Base-by-base conservation (phyloP, 2,797 vertebrate species). In the Onychomys leucogaster region DNA sequence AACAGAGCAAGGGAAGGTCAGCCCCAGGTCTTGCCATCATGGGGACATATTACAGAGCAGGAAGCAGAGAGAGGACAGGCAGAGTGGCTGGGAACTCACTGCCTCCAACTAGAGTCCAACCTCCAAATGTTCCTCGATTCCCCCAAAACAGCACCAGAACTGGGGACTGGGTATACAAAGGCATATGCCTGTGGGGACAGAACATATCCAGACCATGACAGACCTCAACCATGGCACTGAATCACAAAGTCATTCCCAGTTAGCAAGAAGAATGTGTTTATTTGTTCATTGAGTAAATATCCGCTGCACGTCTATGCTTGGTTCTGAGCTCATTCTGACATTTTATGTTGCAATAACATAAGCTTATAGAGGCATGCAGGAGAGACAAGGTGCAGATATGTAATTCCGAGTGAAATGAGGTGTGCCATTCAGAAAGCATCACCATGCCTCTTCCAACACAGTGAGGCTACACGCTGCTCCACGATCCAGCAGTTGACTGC, bases 371-470 rank as follows among this genome's bases (percentile, higher is more conserved):
- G 46, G 85, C 67, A 73, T 23, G 91, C 90, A 46, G 2, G 67
- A 97, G 88, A 34, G 57, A 90, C 41, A 89, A 92, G 55, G 10
- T 49, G 71, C 84, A 92, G 76, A 82, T 5, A 89, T 0, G 14
- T 69, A 94, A 96, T 65, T 59, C 27, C 91, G 93, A 95, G 52
- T 91, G 95, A 89, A 92, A 80, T 73, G n/a, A 73, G 76, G 69
- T 37, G 49, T 5, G 67, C 88, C 94, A 87, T 75, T 88, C 9
- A 97, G 32, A 67, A 55, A 0, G 88, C 82, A 96, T 90, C 89
- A 46, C 77, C 65, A 61, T 67, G 89, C 78, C 77, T 88, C 95
- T 84, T 49, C 96, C 86, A 96, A 97, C 96, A 93, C 29, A 91
- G 89, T 80, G 91, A 97, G 92, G 34, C 23, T 90, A 84, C 23